Evolutionary conservation across 2,113 vertebrate genomes (phyloP).

Genomic region (Serilophus lunatus): DNA sequence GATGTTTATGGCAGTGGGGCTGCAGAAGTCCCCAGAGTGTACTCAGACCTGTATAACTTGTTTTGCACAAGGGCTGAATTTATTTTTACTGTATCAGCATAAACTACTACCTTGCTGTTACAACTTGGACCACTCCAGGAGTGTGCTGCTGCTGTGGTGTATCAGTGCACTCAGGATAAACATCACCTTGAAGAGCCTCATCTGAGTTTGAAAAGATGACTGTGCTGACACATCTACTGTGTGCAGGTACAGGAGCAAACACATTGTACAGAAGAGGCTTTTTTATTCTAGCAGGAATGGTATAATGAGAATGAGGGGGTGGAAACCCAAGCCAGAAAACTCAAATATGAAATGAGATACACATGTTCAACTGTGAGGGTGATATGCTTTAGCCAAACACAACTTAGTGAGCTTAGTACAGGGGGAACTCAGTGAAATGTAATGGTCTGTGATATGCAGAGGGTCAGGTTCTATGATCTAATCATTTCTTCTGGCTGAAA

Average conservation of each 20-base stretch:
- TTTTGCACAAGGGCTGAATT: background rate
- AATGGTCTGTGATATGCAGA: slow-evolving; percentile 49
- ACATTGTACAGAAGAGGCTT: background rate
- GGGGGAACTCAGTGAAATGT: background rate
- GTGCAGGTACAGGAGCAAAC: background rate
- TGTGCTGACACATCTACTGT: background rate
- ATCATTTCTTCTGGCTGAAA: slow-evolving; percentile 56
- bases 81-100: background rate
- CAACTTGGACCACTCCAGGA: background rate
- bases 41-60: background rate
- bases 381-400: slow-evolving; percentile 44
- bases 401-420: slow-evolving; percentile 37
- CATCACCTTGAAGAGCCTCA: background rate
- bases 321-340: slow-evolving; percentile 32
- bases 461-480: slow-evolving; percentile 49
- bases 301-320: background rate
- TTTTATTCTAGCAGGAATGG: background rate
- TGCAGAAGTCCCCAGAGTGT: background rate
- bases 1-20: background rate
- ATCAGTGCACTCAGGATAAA: background rate
- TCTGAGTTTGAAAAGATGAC: background rate
- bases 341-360: slow-evolving; percentile 48
- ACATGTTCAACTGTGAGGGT: slow-evolving; percentile 41
- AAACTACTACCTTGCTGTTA: background rate
- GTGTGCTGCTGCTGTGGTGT: background rate